A percentile compares a stretch with the other conserved stretches of the same genome.
Evolutionary conservation across 64 coral and sea anemone species (phyloP).

Genomic region (Orbicella faveolata): DNA sequence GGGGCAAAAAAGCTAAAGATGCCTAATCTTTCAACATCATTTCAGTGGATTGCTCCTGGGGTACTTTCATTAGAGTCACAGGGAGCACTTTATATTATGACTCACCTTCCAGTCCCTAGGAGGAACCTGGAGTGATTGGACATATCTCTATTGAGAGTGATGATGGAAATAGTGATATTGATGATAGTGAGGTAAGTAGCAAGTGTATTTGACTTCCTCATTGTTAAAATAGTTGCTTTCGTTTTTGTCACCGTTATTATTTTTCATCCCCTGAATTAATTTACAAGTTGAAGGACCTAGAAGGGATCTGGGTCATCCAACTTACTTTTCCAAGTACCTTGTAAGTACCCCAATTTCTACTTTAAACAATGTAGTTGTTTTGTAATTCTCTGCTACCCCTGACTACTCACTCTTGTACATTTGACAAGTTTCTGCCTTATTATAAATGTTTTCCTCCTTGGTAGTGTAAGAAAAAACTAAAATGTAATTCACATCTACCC

Average conservation of each 20-base stretch:
- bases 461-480: not conserved
- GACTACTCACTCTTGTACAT: not conserved
- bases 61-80: constrained; percentile 10
- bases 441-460: not conserved
- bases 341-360: not conserved
- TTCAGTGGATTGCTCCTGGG: constrained; percentile 18
- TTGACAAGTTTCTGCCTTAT: not conserved
- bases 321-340: not conserved
- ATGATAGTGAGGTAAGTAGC: constrained; percentile 15
- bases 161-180: constrained; percentile 11
- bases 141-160: constrained; percentile 18
- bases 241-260: not conserved
- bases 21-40: constrained; percentile 17
- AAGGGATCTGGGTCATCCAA: not conserved
- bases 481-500: not conserved
- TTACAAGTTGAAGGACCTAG: not conserved
- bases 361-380: constrained; percentile 9
- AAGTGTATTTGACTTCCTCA: constrained; percentile 7
- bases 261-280: constrained; percentile 13
- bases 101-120: constrained; percentile 23
- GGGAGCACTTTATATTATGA: constrained; percentile 22
- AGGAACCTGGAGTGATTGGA: constrained; percentile 9
- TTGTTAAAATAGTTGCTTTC: constrained; percentile 26
- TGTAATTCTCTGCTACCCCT: not conserved
- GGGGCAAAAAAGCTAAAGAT: constrained; percentile 27